Evolutionary conservation across 2,888 invertebrate genomes (phyloP).

Genomic region (Amaurobius ferox): DNA sequence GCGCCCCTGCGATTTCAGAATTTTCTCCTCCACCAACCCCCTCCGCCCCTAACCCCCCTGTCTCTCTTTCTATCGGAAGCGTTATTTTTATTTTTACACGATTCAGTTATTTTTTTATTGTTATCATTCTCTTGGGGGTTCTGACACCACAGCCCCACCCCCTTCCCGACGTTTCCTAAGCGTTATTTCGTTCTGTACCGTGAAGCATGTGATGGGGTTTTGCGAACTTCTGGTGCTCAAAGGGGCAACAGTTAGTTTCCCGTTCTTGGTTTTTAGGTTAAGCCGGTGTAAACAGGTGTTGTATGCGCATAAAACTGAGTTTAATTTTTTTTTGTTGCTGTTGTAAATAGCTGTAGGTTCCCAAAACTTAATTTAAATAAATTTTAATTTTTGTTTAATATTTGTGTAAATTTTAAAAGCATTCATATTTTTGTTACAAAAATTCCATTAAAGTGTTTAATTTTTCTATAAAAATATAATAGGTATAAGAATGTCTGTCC

Average conservation of each 20-base stretch:
- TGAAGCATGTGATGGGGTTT: conserved; percentile 6
- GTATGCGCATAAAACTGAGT: too few species aligned
- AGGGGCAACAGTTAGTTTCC: conserved; percentile 32
- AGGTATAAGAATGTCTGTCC: too few species aligned
- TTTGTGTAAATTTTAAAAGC: too few species aligned
- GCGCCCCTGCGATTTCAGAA: conserved; percentile 66
- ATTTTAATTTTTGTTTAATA: too few species aligned
- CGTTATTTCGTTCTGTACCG: neutral
- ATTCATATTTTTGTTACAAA: too few species aligned
- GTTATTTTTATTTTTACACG: conserved; percentile 48
- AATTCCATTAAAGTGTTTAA: too few species aligned
- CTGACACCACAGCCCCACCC: neutral
- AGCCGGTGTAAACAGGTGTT: too few species aligned
- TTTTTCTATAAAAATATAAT: too few species aligned
- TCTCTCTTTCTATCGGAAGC: conserved; percentile 22
- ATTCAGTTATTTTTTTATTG: conserved; percentile 32
- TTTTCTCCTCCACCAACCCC: conserved; percentile 33
- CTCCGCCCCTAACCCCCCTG: neutral
- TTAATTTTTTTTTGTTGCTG: too few species aligned
- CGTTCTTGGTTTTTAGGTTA: neutral
- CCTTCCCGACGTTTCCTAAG: neutral
- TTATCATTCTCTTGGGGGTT: conserved; percentile 24
- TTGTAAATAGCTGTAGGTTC: too few species aligned
- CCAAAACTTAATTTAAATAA: too few species aligned
- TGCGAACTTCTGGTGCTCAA: neutral